Evolutionary conservation across 2,888 invertebrate genomes (phyloP).

Genomic region (Aphrophora alni): DNA sequence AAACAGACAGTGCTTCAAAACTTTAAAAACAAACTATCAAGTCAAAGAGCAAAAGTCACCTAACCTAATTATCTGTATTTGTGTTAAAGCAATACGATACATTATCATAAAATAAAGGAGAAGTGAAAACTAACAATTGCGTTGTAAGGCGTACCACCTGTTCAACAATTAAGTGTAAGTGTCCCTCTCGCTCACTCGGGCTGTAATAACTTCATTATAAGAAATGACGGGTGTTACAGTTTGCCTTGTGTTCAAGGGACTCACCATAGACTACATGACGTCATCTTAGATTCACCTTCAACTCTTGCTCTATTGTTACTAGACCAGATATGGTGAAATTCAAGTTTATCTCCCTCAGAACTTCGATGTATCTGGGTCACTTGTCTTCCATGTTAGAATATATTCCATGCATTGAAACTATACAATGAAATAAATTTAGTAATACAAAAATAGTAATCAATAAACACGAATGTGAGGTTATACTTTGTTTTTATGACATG

Average conservation of each 20-base stretch:
- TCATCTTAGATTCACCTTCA: background rate
- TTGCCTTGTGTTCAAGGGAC: background rate
- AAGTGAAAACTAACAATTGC: background rate
- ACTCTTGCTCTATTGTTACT: background rate
- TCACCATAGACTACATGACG: background rate
- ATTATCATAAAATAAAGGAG: background rate
- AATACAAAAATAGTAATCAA: no score
- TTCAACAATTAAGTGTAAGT: slow-evolving; percentile 2
- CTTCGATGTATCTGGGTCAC: background rate
- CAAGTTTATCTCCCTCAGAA: background rate
- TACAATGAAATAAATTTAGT: no score
- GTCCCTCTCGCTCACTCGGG: background rate
- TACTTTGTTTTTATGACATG: no score
- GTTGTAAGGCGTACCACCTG: background rate
- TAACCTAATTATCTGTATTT: background rate
- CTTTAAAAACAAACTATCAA: background rate
- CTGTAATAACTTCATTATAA: slow-evolving; percentile 1
- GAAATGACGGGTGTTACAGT: background rate
- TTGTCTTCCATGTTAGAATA: no score
- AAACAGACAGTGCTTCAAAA: no score
- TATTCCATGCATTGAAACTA: no score
- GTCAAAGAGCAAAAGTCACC: background rate
- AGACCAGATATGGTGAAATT: slow-evolving; percentile 6
- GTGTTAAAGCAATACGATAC: background rate
- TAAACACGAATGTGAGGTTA: no score